Base-by-base conservation (phyloP, 2,888 invertebrate species). In the Epinotia brunnichana region DNA sequence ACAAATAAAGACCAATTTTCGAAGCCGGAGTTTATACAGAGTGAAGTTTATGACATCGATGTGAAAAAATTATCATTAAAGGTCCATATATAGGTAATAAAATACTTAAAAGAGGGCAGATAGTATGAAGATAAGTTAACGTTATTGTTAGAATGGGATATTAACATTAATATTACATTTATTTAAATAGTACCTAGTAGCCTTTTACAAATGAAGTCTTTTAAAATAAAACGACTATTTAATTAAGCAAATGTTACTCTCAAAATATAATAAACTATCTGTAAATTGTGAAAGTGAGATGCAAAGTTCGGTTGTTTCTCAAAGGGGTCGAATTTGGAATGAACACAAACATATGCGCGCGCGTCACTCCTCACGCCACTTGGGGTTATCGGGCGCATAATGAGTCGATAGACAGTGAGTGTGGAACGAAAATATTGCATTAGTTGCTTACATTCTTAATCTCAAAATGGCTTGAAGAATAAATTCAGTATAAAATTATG, bases 341-440 rank as follows among this genome's bases (percentile, higher is more conserved):
- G 82, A 79, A 82, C 80, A 83, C 81, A 82, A 76, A 78, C 74
- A 77, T 76, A 77, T 79, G 83, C 83, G 60, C 74, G 78, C 73
- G 75, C 85, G 87, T 87, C 87, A 87, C 76, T 80, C 78, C 82
- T 88, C 90, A 88, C 87, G 86, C 88, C 89, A 87, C 80, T 60
- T 74, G 78, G 78, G 89, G 90, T 90, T 90, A 90, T 90, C 90
- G 78, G 79, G 69, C 76, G 79, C 81, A 78, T 88, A 87, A 88
- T 85, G 85, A 85, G 85, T 74, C 74, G 71, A 76, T 76, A 72
- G 77, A 78, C 54, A 54, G n/a, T 29, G 13, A 17, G 17, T 59
- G 53, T 56, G 13, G 53, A 59, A 70, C 53, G 39, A 66, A 70
- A 66, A 70, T 66, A 70, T 59, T 53, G 39, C 60, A 69, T 21